phyloP scores from a whole-genome alignment of 2,113 vertebrate genomes.

The Drymodes brunneopygia region DNA sequence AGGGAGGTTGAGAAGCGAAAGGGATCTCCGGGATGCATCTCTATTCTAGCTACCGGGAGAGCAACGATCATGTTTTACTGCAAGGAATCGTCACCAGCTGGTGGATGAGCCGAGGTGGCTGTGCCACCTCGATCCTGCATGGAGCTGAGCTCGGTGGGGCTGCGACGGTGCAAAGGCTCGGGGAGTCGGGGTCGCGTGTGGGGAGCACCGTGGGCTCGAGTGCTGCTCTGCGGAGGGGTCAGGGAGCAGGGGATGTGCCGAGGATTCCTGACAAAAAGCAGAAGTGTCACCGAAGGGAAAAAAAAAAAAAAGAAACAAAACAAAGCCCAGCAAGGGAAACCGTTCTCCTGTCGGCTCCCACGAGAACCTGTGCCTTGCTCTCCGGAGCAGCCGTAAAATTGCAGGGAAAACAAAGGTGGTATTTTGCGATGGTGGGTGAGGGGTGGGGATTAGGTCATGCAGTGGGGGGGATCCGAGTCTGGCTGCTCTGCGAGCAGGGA shows the following conservation, averaged over 20 bases:
- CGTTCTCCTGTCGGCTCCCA: slow-evolving; percentile 23
- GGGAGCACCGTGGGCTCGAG: not conserved
- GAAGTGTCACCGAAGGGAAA: slow-evolving; percentile 26
- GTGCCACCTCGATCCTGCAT: not conserved
- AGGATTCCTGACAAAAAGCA: slow-evolving; percentile 45
- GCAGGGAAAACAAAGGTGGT: slow-evolving; percentile 57
- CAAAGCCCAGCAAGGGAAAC: slow-evolving; percentile 40
- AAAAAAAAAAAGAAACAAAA: not conserved
- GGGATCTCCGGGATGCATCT: not conserved
- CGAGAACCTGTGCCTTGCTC: slow-evolving; percentile 47
- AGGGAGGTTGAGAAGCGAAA: not conserved
- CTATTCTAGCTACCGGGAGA: not conserved
- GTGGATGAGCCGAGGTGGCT: not conserved
- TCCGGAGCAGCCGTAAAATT: slow-evolving; percentile 47
- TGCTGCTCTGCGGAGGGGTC: not conserved
- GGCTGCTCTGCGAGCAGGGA: not conserved
- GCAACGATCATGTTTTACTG: not conserved
- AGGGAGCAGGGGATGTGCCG: not conserved
- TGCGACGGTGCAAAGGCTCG: not conserved
- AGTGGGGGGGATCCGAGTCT: not conserved
- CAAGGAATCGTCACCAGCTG: not conserved
- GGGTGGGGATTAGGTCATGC: slow-evolving; percentile 53
- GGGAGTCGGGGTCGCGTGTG: not conserved
- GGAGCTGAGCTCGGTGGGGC: not conserved
- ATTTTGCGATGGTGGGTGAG: slow-evolving; percentile 40